phyloP scores from a whole-genome alignment of 2,113 vertebrate genomes.

The Upupa epops region DNA sequence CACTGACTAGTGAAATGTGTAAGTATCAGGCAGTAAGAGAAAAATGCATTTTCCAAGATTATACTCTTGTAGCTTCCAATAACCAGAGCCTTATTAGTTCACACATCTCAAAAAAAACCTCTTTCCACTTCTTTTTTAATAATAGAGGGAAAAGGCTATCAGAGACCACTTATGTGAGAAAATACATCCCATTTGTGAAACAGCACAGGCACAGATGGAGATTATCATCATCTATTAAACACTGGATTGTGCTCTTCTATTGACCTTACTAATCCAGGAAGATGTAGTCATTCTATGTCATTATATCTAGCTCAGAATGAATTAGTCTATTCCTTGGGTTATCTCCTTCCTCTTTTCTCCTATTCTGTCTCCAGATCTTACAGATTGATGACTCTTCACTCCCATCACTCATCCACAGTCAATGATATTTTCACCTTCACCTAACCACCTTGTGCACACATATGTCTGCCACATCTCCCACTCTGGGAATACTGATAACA shows the following conservation, averaged over 20 bases:
- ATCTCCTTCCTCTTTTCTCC: neutral
- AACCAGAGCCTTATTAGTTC: neutral
- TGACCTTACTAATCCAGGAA: neutral
- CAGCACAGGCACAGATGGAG: neutral
- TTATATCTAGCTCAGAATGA: neutral
- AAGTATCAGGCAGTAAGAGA: neutral
- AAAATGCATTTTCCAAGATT: accelerated
- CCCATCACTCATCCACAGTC: neutral
- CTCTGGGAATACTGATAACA: neutral
- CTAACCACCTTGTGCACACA: accelerated
- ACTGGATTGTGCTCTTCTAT: neutral
- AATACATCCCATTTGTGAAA: neutral
- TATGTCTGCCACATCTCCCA: accelerated
- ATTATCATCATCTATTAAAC: neutral
- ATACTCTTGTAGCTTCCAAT: neutral
- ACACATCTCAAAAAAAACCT: neutral
- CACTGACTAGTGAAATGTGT: neutral
- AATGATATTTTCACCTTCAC: neutral
- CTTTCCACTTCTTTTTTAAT: neutral
- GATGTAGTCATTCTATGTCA: neutral
- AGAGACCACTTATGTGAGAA: neutral
- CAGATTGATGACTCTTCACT: neutral
- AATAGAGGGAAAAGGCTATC: neutral
- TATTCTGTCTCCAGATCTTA: neutral
- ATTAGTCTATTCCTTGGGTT: neutral